A percentile compares a stretch with the other conserved stretches of the same genome.
These are phyloP conservation scores for Cheirogaleus medius DNA, from an alignment of 2,113 vertebrate genomes.

Conservation along the genomic window DNA sequence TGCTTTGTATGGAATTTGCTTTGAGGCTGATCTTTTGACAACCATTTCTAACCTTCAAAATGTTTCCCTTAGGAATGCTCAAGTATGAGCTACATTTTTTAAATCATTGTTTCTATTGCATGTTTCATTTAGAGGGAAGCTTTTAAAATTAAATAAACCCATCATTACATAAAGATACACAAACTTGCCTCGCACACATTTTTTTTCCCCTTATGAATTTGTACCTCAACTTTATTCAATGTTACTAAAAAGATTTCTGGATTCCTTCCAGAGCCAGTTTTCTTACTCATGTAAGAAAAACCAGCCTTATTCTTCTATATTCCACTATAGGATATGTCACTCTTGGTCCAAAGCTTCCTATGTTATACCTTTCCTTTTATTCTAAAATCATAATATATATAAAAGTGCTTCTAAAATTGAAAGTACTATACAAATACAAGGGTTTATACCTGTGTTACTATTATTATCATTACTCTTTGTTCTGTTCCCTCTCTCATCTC, in stretches of 20 bases:
- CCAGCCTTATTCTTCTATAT: neutral
- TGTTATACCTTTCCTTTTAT: neutral
- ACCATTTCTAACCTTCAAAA: conserved; percentile 45
- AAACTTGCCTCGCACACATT: conserved; percentile 12
- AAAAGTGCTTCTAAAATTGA: neutral
- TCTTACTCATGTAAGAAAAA: conserved; percentile 27
- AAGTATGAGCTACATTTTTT: conserved; percentile 28
- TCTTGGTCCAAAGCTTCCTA: neutral
- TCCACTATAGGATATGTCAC: neutral
- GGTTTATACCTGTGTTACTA: neutral
- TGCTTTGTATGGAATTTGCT: conserved; percentile 20
- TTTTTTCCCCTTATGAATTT: conserved; percentile 4
- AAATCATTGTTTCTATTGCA: neutral
- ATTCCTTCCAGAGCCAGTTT: conserved; percentile 1
- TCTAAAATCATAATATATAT: neutral
- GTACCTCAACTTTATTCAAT: conserved; percentile 11
- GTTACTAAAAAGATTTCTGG: conserved; percentile 9
- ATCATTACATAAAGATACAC: conserved; percentile 1
- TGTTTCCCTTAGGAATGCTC: neutral
- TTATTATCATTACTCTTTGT: neutral
- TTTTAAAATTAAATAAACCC: conserved; percentile 56
- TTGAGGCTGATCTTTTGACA: conserved; percentile 24
- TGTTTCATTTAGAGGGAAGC: conserved; percentile 24
- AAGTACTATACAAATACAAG: neutral
- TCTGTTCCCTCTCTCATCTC: neutral